Base-by-base conservation (phyloP, 2,113 vertebrate genomes). In the Vulpes vulpes region DNA sequence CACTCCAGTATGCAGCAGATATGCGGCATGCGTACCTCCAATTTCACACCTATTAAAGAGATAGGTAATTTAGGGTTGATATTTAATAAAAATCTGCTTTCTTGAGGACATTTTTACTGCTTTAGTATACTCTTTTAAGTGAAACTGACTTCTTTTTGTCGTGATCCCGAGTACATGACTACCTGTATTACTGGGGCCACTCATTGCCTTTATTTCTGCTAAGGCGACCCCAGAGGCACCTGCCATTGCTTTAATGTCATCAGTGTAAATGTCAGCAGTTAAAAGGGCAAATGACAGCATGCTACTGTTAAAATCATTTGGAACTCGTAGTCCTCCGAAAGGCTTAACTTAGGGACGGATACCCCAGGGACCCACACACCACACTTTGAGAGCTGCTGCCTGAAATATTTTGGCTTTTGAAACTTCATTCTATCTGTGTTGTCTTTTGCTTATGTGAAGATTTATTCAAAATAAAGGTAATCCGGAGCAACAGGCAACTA, bases 361-460 rank as follows among this genome's bases (percentile, higher is more conserved):
- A 2, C 11, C 5, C 51, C 22, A 9, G 9, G 35, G 10, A 85
- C 11, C 53, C 32, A n/a, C 15, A 69, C 64, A 78, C 7, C 35
- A 35, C 15, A 74, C 0, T 91, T n/a, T 51, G 38, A 94, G 65
- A 83, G 92, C 43, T 43, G 11, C 43, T 60, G 4, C 27, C n/a
- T 91, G 43, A 95, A 96, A 71, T 30, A 64, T 55, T 94, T 64
- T 76, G 17, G 51, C 53, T 79, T 55, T 22, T 82, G 32, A 67
- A 94, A 85, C 11, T 59, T 81, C 65, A 60, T 25, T 79, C 35
- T 85, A 78, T n/a, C 25, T 81, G 12, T 60, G 32, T 43, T 82
- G 43, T 51, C n/a, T 86, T 94, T 90, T 67, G 76, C 67, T 59
- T 64, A 53, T 17, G 76, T 95, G 82, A 38, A 30, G 19, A 62